These are phyloP conservation scores for Blastobasis adustella DNA, from an alignment of 2,888 invertebrate species.

Conservation along the genomic window DNA sequence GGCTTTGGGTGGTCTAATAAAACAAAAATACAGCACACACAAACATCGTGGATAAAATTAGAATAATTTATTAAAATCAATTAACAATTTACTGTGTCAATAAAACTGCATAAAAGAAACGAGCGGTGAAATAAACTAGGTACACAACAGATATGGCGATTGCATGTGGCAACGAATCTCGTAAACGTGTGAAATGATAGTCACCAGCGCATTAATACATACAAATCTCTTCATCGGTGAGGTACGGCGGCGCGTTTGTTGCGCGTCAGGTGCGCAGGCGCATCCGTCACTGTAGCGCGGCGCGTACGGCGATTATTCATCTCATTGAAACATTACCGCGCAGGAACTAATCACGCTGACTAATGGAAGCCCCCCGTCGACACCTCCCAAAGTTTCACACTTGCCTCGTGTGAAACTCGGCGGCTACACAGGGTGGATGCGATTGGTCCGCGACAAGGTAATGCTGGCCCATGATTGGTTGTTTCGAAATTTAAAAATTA, in stretches of 20 bases:
- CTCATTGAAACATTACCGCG: conserved; percentile 72
- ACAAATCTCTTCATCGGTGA: conserved; percentile 72
- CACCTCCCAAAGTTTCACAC: conserved; percentile 67
- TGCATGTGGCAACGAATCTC: conserved; percentile 8
- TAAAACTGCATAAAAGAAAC: too few species aligned
- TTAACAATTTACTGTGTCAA: too few species aligned
- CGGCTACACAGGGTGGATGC: conserved; percentile 1
- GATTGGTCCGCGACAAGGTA: conserved; percentile 20
- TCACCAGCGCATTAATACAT: conserved; percentile 53
- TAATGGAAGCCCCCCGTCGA: conserved; percentile 72
- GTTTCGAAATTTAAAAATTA: too few species aligned
- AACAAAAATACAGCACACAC: too few species aligned
- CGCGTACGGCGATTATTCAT: conserved; percentile 61
- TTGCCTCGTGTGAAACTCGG: conserved; percentile 35
- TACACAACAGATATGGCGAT: too few species aligned
- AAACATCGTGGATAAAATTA: too few species aligned
- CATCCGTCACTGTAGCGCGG: conserved; percentile 68
- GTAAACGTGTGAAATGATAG: conserved; percentile 28
- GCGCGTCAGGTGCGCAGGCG: conserved; percentile 59
- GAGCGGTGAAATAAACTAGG: too few species aligned
- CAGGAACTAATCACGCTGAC: conserved; percentile 71
- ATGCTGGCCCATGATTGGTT: too few species aligned
- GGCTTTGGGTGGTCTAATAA: too few species aligned
- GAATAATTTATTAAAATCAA: too few species aligned
- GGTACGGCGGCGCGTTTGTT: conserved; percentile 63